Percentiles rank a stretch among this genome's conserved stretches.
These are phyloP conservation scores for Patella pellucida DNA, from an alignment of 2,888 invertebrate genomes.

Conservation along the genomic window DNA sequence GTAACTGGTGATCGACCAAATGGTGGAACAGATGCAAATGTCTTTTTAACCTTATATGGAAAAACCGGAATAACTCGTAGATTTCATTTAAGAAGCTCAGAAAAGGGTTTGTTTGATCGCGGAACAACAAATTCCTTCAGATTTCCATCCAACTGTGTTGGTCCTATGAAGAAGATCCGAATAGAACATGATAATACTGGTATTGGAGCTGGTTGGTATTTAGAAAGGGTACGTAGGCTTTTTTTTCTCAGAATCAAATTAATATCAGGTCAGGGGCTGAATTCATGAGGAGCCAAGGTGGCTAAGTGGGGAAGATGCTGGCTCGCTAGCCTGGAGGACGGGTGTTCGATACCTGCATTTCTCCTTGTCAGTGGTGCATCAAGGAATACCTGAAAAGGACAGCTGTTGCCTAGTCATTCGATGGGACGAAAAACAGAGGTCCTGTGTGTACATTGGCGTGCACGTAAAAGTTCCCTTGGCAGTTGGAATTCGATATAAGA, in stretches of 20 bases:
- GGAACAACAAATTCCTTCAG: conserved; percentile 64
- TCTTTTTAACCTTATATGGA: conserved; percentile 68
- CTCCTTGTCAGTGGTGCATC: no score
- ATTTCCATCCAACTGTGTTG: conserved; percentile 66
- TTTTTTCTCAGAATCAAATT: not conserved
- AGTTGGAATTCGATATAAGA: no score
- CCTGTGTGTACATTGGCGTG: no score
- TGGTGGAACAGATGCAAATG: conserved; percentile 70
- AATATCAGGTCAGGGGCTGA: not conserved
- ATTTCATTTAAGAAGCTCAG: conserved; percentile 59
- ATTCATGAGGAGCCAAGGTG: no score
- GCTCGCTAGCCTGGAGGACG: no score
- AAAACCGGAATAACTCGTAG: conserved; percentile 66
- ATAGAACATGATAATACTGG: conserved; percentile 71
- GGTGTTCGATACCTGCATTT: no score
- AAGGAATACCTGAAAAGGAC: no score
- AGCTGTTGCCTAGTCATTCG: no score
- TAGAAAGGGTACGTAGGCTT: conserved; percentile 64
- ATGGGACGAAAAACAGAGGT: no score
- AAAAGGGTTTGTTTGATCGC: conserved; percentile 51
- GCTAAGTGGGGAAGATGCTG: no score
- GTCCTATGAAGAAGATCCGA: conserved; percentile 66
- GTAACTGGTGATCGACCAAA: conserved; percentile 66
- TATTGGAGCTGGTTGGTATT: conserved; percentile 68
- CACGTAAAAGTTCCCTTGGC: no score